phyloP scores from a whole-genome alignment of 2,797 vertebrate species.

The Odontamblyopus lacepedii region DNA sequence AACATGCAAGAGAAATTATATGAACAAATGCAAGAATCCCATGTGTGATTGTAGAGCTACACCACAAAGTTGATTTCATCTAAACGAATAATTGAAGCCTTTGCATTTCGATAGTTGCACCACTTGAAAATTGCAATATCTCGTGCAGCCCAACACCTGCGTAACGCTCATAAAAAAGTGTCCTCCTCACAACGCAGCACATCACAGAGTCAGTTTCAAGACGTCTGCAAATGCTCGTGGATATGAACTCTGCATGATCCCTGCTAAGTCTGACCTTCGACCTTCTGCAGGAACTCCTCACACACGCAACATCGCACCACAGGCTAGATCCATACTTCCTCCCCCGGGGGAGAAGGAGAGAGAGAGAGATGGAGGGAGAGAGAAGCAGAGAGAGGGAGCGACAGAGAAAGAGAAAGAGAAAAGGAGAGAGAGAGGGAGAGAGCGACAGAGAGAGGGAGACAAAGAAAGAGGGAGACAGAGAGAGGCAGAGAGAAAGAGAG shows the following conservation, averaged over 20 bases:
- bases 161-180: neutral
- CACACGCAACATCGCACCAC: neutral
- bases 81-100: neutral
- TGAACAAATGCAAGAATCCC: neutral
- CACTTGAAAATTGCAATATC: neutral
- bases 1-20: neutral
- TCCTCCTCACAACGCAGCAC: neutral
- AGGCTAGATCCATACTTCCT: neutral
- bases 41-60: too few relatives aligned
- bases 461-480: neutral
- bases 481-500: neutral
- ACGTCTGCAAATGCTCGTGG: neutral
- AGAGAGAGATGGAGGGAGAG: neutral
- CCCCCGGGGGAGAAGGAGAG: neutral
- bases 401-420: too few relatives aligned
- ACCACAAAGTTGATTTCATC: neutral
- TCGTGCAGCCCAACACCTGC: neutral
- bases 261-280: constrained; percentile 2
- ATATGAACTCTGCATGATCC: constrained; percentile 11
- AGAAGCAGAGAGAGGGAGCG: too few relatives aligned
- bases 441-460: neutral
- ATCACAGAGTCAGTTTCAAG: neutral
- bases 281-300: neutral
- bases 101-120: too few relatives aligned
- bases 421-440: too few relatives aligned